These are phyloP conservation scores for Phoxinus phoxinus DNA, from an alignment of 2,113 vertebrate genomes.

Conservation along the genomic window DNA sequence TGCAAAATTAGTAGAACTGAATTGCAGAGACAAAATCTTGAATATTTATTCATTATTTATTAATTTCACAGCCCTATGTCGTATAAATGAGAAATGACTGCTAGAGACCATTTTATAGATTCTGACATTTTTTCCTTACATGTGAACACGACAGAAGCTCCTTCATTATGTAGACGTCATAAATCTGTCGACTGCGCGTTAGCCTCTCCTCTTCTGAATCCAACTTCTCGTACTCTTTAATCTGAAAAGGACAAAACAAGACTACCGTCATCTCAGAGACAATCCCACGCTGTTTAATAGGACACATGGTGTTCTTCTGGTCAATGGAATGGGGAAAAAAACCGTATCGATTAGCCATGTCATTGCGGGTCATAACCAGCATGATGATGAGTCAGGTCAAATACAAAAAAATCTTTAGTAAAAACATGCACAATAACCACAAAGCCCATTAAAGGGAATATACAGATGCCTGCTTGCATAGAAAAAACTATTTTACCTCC, in stretches of 20 bases:
- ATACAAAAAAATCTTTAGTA: neutral
- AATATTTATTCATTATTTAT: neutral
- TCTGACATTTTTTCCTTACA: conserved; percentile 71
- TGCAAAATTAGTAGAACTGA: neutral
- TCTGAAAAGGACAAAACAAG: conserved; percentile 70
- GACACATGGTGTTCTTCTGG: conserved; percentile 39
- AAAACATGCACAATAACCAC: neutral
- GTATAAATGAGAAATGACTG: neutral
- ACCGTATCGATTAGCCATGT: neutral
- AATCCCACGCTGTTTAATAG: conserved; percentile 60
- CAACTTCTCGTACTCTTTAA: conserved; percentile 94
- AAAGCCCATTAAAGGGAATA: neutral
- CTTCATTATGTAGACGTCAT: conserved; percentile 96
- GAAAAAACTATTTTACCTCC: conserved; percentile 80
- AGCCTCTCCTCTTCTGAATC: conserved; percentile 91
- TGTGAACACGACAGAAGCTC: conserved; percentile 96
- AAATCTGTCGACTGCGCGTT: conserved; percentile 89
- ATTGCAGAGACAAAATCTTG: neutral
- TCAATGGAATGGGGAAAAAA: neutral
- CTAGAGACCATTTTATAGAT: neutral
- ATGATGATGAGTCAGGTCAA: neutral
- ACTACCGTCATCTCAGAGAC: neutral
- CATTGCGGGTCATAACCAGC: neutral
- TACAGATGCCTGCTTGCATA: neutral
- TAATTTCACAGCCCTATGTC: neutral